These are phyloP conservation scores for Napeogenes sylphis DNA, from an alignment of 2,888 invertebrate species.

Conservation along the genomic window DNA sequence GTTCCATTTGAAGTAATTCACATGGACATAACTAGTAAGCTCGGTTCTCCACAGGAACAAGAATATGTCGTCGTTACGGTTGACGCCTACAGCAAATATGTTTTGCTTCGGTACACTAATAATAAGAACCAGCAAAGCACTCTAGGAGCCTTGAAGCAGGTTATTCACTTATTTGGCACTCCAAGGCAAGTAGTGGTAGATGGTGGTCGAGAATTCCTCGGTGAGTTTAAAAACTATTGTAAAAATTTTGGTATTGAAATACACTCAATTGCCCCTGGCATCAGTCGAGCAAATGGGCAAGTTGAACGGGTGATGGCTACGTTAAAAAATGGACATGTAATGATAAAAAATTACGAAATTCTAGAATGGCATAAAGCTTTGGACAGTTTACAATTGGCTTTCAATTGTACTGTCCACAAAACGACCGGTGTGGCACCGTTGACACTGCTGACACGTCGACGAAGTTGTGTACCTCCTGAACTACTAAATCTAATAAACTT, in stretches of 20 bases:
- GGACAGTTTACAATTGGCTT: constrained; percentile 30
- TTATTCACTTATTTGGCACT: too few species aligned
- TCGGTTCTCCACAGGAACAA: constrained; percentile 23
- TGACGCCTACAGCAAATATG: constrained; percentile 29
- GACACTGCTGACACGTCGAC: constrained; percentile 24
- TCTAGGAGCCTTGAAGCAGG: too few species aligned
- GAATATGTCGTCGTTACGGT: constrained; percentile 33
- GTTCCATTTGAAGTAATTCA: too few species aligned
- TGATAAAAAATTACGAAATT: constrained; percentile 36
- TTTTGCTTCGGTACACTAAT: constrained; percentile 14
- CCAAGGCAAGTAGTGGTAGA: constrained; percentile 33
- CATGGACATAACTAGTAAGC: constrained; percentile 32
- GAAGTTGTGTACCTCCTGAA: constrained; percentile 31
- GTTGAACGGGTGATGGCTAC: constrained; percentile 30
- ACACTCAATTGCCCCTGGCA: constrained; percentile 29
- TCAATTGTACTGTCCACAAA: constrained; percentile 33
- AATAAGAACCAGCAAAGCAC: constrained; percentile 23
- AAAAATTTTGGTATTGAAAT: constrained; percentile 25
- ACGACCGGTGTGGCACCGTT: constrained; percentile 32
- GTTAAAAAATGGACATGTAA: constrained; percentile 30
- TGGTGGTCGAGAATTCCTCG: constrained; percentile 30
- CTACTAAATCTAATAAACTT: constrained; percentile 12
- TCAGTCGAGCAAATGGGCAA: constrained; percentile 34
- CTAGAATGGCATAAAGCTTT: constrained; percentile 30
- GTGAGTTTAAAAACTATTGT: constrained; percentile 29